Base-by-base conservation (phyloP, 2,797 vertebrate species). In the Lacerta agilis region DNA sequence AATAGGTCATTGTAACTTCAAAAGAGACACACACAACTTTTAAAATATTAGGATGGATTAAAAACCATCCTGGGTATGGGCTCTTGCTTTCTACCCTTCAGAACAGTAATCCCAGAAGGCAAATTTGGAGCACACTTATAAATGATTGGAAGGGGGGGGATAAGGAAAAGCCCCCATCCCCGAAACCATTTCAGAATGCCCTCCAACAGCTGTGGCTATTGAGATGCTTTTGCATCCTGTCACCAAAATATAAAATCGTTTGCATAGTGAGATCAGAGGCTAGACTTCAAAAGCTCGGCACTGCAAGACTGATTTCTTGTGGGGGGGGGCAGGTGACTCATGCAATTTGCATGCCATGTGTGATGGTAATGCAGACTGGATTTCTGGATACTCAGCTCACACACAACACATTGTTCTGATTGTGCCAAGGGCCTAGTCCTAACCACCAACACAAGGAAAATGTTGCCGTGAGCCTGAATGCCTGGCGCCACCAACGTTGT, bases 1-100 rank as follows among this genome's bases (percentile, higher is more conserved):
- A 89, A 81, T 85, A 81, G 78, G 41, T 75, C 88, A 89, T n/a
- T 89, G 49, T 9, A 67, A 85, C 88, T 76, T 85, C 83, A 85
- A 89, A 85, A 41, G 69, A 41, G 29, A 55, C 33, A 78, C 66
- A 15, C 67, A 36, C 15, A 88, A 83, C 81, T 75, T 64, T 64
- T 45, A 81, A 66, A 85, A 85, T 67, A 89, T 66, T 73, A 79
- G 58, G 58, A 17, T 67, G 58, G 61, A 75, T 81, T 85, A 8
- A 67, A 75, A 80, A 75, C 83, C n/a, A n/a, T n/a, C 67, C 71
- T 49, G 38, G 82, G 38, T 45, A n/a, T 10, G 29, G 79, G 36
- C 36, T 88, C 64, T 17, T 79, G 58, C 88, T 80, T 73, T 72
- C 69, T 29, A 36, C 5, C 13, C 41, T 80, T 75, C 33, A 66